Evolutionary conservation across 2,888 invertebrate genomes (phyloP).

Genomic region (Encarsia formosa): DNA sequence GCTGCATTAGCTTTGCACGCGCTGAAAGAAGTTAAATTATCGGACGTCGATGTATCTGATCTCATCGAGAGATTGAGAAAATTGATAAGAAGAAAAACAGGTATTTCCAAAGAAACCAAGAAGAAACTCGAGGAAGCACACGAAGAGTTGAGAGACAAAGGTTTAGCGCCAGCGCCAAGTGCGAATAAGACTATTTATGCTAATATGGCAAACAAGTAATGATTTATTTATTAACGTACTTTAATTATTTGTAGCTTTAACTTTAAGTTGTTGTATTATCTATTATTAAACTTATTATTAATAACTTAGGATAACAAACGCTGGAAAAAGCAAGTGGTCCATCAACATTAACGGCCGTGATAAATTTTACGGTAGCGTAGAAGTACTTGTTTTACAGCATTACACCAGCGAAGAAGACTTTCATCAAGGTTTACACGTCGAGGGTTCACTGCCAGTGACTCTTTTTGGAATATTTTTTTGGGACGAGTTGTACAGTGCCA

Average conservation of each 20-base stretch:
- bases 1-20: conserved; percentile 36
- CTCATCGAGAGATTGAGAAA: conserved; percentile 37
- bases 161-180: neutral
- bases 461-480: conserved; percentile 71
- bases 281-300: neutral
- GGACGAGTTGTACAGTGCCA: conserved; percentile 66
- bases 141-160: conserved; percentile 8
- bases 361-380: conserved; percentile 38
- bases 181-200: conserved; percentile 15
- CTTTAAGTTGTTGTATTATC: too few species aligned
- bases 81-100: conserved; percentile 33
- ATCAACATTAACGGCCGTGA: conserved; percentile 25
- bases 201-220: conserved; percentile 24
- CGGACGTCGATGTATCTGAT: conserved; percentile 34
- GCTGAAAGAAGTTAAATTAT: conserved; percentile 29
- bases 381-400: conserved; percentile 36
- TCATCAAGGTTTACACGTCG: conserved; percentile 59
- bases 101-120: conserved; percentile 30
- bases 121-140: conserved; percentile 20
- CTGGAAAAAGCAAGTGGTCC: conserved; percentile 40
- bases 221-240: too few species aligned
- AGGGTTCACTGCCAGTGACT: conserved; percentile 62
- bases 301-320: too few species aligned
- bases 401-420: conserved; percentile 35
- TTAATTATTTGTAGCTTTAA: too few species aligned